A percentile compares a stretch with the other conserved stretches of the same genome.
Conservation (phyloP, 1,140 invertebrate genomes). For the Tribolium madens region DNA sequence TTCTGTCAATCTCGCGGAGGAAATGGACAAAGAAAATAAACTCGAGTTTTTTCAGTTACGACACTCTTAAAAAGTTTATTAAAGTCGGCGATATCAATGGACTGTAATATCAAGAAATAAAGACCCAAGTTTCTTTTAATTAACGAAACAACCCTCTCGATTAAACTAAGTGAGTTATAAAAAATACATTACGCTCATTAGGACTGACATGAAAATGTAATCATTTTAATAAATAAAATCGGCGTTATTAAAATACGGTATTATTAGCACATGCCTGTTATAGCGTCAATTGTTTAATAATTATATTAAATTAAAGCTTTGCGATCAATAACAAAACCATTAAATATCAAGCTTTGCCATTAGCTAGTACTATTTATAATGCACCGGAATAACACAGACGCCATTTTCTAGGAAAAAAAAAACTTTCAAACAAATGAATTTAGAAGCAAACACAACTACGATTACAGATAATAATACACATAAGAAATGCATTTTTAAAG, state of each 20-base stretch:
- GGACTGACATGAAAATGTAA: neutral
- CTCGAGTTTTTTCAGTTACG: conserved; percentile 1
- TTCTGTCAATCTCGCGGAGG: conserved; percentile 45
- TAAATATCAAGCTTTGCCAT: neutral
- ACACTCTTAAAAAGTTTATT: conserved; percentile 36
- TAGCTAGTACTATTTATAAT: neutral
- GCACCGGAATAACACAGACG: neutral
- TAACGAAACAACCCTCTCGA: conserved; percentile 12
- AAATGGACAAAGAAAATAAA: conserved; percentile 13
- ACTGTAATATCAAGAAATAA: conserved; percentile 3
- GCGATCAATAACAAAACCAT: neutral
- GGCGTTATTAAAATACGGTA: neutral
- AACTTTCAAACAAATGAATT: neutral
- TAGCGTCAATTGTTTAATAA: neutral
- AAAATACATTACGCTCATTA: neutral
- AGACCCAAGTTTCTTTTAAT: conserved; percentile 1
- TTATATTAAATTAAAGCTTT: neutral
- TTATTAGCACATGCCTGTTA: neutral
- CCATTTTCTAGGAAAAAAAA: neutral
- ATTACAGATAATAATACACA: neutral
- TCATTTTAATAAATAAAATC: conserved; percentile 6
- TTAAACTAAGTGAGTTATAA: conserved; percentile 3
- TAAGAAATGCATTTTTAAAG: too few species aligned
- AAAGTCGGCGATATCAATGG: conserved; percentile 11
- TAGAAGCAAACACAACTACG: neutral